These are phyloP conservation scores for Stegodyphus mimosarum DNA, from an alignment of 1,140 invertebrate species.

Conservation along the genomic window DNA sequence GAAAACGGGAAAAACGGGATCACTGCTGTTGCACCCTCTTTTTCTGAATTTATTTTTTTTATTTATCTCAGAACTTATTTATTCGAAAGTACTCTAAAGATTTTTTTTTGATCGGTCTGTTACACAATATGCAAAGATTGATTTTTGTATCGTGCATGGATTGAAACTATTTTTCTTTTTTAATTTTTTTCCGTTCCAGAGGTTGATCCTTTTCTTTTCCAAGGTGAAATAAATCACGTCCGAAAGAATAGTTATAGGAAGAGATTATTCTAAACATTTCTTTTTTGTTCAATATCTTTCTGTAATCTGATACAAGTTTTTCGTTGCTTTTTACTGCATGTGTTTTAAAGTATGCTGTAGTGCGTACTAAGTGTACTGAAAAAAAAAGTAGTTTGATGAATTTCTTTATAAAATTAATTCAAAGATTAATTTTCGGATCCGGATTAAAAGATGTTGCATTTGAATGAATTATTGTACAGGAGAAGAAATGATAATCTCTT, in stretches of 20 bases:
- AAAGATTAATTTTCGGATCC: too few relatives aligned
- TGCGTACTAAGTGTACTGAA: too few relatives aligned
- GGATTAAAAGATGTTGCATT: too few relatives aligned
- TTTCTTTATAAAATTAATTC: too few relatives aligned
- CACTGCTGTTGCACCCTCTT: conserved; percentile 1
- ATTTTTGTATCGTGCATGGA: conserved; percentile 29
- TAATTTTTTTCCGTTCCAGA: neutral
- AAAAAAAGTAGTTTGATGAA: too few relatives aligned
- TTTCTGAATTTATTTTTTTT: conserved; percentile 8
- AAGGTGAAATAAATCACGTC: neutral
- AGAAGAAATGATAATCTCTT: too few relatives aligned
- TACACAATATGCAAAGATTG: conserved; percentile 55
- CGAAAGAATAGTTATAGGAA: neutral
- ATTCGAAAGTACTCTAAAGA: conserved; percentile 20
- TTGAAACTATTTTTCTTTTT: neutral
- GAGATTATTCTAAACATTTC: neutral
- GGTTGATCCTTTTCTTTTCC: neutral
- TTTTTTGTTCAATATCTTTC: too few relatives aligned
- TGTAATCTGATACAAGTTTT: too few relatives aligned
- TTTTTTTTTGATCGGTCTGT: conserved; percentile 20
- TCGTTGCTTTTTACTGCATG: too few relatives aligned
- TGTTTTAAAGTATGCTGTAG: too few relatives aligned
- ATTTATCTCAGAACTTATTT: conserved; percentile 18
- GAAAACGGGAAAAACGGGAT: conserved; percentile 39
- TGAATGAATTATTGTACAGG: too few relatives aligned